A percentile compares a stretch with the other conserved stretches of the same genome.
Conservation (phyloP, 2,888 invertebrate genomes). For the Melipona bicolor region DNA sequence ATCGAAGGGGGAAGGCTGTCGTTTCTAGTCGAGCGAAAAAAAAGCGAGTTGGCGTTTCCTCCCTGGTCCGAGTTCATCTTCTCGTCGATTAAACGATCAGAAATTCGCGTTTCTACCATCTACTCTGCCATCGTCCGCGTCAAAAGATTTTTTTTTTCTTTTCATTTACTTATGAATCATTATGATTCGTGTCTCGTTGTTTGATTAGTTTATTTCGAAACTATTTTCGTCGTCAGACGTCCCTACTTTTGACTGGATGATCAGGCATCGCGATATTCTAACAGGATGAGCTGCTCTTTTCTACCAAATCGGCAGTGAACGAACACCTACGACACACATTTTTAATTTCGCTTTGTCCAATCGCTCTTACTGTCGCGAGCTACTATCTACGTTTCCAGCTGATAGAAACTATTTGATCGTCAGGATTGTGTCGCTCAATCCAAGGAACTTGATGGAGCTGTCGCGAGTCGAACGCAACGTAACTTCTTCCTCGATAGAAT, state of each 20-base stretch:
- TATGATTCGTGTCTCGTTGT: background rate
- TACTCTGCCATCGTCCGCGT: slow-evolving; percentile 1
- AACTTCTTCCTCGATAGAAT: background rate
- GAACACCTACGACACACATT: background rate
- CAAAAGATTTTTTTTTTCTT: background rate
- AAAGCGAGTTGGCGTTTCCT: slow-evolving; percentile 12
- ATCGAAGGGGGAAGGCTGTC: slow-evolving; percentile 24
- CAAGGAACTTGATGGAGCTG: slow-evolving; percentile 61
- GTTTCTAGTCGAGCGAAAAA: slow-evolving; percentile 28
- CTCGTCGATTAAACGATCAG: slow-evolving; percentile 8
- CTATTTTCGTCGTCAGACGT: background rate
- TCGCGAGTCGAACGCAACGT: slow-evolving; percentile 2
- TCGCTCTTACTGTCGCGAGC: slow-evolving; percentile 4
- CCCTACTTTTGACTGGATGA: slow-evolving; percentile 6
- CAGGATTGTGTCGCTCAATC: slow-evolving; percentile 35
- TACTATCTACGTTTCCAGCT: slow-evolving; percentile 13
- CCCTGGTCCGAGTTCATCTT: slow-evolving; percentile 33
- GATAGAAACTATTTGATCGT: slow-evolving; percentile 30
- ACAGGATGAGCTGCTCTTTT: background rate
- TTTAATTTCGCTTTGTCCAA: slow-evolving; percentile 6
- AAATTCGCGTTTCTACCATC: slow-evolving; percentile 5
- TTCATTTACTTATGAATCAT: too few species aligned
- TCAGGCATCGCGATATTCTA: background rate
- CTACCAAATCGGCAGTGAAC: slow-evolving; percentile 6
- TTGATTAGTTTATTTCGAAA: background rate